Evolutionary conservation across 1,140 invertebrate species (phyloP), one percentile per base, ranked within the genome.

Genomic region (Venturia canescens): DNA sequence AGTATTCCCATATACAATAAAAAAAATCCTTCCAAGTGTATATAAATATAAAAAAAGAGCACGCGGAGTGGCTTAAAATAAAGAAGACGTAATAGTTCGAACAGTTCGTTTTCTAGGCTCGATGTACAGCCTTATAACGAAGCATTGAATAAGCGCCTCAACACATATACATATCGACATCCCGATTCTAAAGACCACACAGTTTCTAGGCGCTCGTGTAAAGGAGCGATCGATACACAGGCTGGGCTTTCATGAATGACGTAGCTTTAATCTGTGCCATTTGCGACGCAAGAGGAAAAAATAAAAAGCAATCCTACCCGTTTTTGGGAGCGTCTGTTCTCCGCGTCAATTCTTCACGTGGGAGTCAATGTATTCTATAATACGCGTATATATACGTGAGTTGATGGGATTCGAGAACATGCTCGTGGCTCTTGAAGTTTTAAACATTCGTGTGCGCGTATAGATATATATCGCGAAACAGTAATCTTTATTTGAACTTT

Each of bases 401-500:
- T 44, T 9, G 1, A 44, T 3, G 7, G 38, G 7, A 44, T 44
- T 44, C 38, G 7, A 44, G 13, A 44, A 9, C 7, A 11, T 4
- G 38, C 38, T 13, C 5, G 7, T 44, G 5, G 38, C 13, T 44
- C 38, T 44, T 11, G 13, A 44, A 44, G 38, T 5, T 57, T 29
- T 50, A 57, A 13, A 74, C 34, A 74, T 13, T 34, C 16, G 26
- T 26, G 50, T 11, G 21, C 21, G 29, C 29, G 26, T 72, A 18
- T 72, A 29, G 26, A 29, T 48, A 38, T 6, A 53, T 60, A 76
- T 76, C 72, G 72, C 72, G 72, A 60, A 31, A 76, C 74, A 63
- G 53, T 27, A 67, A 66, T 80, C 78, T 72, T 83, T 38, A 80
- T 83, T 81, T 83, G 71, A 81, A 85, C 84, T 86, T 84, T 86